Conservation (phyloP, 2,113 vertebrate species). For the Dasypus novemcinctus region DNA sequence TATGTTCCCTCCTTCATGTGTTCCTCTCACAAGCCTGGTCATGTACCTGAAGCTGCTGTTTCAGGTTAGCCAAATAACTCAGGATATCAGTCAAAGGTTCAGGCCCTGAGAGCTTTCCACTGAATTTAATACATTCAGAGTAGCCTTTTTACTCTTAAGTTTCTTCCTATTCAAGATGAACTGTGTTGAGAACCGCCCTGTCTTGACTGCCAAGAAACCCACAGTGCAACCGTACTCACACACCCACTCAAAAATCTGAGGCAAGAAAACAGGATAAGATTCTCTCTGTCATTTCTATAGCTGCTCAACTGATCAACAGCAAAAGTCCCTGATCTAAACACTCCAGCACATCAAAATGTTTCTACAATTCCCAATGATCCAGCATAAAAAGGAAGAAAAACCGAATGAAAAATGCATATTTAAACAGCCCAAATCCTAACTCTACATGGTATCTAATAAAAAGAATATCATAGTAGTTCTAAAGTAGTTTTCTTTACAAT, state of each 20-base stretch:
- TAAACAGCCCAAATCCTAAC: neutral
- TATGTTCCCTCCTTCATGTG: slow-evolving; percentile 29
- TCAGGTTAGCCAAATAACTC: slow-evolving; percentile 29
- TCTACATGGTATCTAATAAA: neutral
- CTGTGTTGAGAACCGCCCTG: slow-evolving; percentile 39
- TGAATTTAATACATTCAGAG: slow-evolving; percentile 52
- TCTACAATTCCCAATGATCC: neutral
- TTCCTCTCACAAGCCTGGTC: slow-evolving; percentile 6
- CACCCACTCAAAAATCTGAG: slow-evolving; percentile 63
- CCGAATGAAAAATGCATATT: neutral
- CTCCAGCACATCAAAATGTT: slow-evolving; percentile 10
- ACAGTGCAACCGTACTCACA: slow-evolving; percentile 66
- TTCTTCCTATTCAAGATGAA: slow-evolving; percentile 49
- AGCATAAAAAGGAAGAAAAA: slow-evolving; percentile 4
- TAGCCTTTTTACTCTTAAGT: neutral
- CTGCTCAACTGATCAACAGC: slow-evolving; percentile 45
- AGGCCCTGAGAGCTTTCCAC: slow-evolving; percentile 39
- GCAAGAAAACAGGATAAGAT: slow-evolving; percentile 47
- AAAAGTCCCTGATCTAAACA: slow-evolving; percentile 2
- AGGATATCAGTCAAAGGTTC: neutral
- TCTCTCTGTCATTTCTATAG: slow-evolving; percentile 25
- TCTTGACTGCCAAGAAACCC: slow-evolving; percentile 65
- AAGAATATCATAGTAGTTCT: neutral
- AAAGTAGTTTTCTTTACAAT: neutral
- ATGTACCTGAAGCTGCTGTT: slow-evolving; percentile 13